A percentile compares a stretch with the other conserved stretches of the same genome.
These are phyloP conservation scores for Corvus hawaiiensis DNA, from an alignment of 2,113 vertebrate species.

Conservation along the genomic window DNA sequence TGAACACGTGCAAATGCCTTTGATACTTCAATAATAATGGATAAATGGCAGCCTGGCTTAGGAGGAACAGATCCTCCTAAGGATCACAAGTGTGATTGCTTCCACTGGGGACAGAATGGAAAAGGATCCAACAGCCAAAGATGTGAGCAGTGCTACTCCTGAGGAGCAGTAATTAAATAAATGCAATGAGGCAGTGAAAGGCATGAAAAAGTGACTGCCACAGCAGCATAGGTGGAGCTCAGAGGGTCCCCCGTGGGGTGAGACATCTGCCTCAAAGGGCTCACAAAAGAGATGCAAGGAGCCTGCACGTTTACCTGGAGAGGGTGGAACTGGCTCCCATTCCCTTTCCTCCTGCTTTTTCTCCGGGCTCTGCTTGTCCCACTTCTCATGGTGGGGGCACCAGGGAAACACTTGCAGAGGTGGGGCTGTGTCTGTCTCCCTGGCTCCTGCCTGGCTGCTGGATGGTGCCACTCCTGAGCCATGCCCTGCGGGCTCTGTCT, in stretches of 20 bases:
- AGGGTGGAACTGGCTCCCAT: neutral
- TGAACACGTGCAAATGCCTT: neutral
- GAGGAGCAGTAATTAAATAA: neutral
- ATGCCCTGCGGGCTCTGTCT: neutral
- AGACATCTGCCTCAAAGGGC: neutral
- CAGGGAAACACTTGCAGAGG: neutral
- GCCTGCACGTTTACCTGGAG: neutral
- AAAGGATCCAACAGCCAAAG: neutral
- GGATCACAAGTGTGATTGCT: neutral
- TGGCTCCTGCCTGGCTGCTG: neutral
- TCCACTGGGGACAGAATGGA: neutral
- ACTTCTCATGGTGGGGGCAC: fast-evolving
- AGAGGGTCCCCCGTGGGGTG: fast-evolving
- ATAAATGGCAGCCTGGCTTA: neutral
- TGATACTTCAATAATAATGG: neutral
- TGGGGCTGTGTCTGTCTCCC: neutral
- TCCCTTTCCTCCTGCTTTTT: neutral
- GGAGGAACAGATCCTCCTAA: neutral
- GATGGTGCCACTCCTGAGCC: neutral
- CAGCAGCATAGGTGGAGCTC: neutral
- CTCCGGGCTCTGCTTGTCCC: neutral
- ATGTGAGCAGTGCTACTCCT: neutral
- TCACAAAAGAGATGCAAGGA: neutral
- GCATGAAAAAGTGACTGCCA: neutral
- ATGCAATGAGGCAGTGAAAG: neutral